These are phyloP conservation scores for Labeo calbasu DNA, from an alignment of 2,797 vertebrate species.

Conservation along the genomic window DNA sequence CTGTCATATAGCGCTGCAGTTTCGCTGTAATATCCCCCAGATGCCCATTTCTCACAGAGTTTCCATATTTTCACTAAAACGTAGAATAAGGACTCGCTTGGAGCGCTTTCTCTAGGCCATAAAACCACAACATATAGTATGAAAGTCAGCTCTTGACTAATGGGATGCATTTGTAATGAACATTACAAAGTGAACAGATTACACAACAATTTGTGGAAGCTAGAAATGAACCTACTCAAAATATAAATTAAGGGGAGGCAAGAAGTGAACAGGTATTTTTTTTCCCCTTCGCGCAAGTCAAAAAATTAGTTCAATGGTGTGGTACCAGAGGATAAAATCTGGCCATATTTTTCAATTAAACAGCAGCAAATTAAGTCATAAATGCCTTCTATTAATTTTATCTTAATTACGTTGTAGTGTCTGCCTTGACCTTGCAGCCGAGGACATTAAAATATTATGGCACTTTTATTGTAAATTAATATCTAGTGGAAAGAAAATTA, in stretches of 20 bases:
- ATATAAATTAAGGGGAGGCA: background rate
- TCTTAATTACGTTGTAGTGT: slow-evolving; percentile 75
- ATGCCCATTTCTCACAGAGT: slow-evolving; percentile 62
- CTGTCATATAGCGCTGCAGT: slow-evolving; percentile 58
- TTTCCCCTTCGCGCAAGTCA: background rate
- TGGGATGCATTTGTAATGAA: slow-evolving; percentile 49
- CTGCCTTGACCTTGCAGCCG: slow-evolving; percentile 69
- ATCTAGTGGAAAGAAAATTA: slow-evolving; percentile 55
- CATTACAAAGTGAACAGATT: slow-evolving; percentile 44
- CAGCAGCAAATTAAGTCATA: slow-evolving; percentile 70
- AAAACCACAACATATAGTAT: background rate
- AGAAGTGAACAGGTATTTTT: background rate
- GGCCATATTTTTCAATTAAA: slow-evolving; percentile 72
- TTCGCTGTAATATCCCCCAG: slow-evolving; percentile 56
- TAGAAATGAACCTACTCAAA: background rate
- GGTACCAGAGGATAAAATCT: slow-evolving; percentile 51
- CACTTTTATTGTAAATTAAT: slow-evolving; percentile 58
- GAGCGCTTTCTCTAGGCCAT: background rate
- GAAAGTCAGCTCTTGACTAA: slow-evolving; percentile 60
- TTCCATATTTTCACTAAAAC: slow-evolving; percentile 53
- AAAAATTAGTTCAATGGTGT: background rate
- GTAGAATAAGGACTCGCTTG: slow-evolving; percentile 38
- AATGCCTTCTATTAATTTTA: slow-evolving; percentile 73
- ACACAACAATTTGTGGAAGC: slow-evolving; percentile 27
- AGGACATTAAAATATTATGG: slow-evolving; percentile 58